Evolutionary conservation across 1,140 invertebrate species (phyloP).

Genomic region (Heliconius nattereri): DNA sequence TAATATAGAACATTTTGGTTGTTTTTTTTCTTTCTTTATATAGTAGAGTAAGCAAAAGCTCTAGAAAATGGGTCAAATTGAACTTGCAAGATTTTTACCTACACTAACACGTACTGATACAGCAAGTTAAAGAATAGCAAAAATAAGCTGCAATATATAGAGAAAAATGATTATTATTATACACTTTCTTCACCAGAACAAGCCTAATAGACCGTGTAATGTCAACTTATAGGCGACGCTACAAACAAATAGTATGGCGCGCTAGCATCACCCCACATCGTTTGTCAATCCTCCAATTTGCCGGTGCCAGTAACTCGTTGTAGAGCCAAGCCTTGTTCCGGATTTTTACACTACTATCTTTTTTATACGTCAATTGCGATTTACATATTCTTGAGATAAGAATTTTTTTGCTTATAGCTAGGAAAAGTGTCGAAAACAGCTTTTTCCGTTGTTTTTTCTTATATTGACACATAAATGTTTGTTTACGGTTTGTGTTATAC

Average conservation of each 20-base stretch:
- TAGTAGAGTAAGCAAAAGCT: neutral
- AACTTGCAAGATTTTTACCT: too few relatives aligned
- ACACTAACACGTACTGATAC: too few relatives aligned
- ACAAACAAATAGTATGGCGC: neutral
- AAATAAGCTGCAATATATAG: neutral
- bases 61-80: too few relatives aligned
- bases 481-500: too few relatives aligned
- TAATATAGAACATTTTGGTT: neutral
- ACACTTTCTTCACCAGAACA: neutral
- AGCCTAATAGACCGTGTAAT: neutral
- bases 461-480: neutral
- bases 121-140: neutral
- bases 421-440: neutral
- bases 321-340: conserved; percentile 7
- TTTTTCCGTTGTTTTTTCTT: neutral
- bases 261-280: conserved; percentile 9
- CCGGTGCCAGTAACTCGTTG: neutral
- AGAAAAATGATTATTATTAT: neutral
- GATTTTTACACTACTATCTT: neutral
- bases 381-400: conserved; percentile 8
- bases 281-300: conserved; percentile 11
- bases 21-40: neutral
- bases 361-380: conserved; percentile 1
- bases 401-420: neutral
- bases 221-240: neutral